phyloP scores from a whole-genome alignment of 2,888 invertebrate species.

The Dorcus hopei region DNA sequence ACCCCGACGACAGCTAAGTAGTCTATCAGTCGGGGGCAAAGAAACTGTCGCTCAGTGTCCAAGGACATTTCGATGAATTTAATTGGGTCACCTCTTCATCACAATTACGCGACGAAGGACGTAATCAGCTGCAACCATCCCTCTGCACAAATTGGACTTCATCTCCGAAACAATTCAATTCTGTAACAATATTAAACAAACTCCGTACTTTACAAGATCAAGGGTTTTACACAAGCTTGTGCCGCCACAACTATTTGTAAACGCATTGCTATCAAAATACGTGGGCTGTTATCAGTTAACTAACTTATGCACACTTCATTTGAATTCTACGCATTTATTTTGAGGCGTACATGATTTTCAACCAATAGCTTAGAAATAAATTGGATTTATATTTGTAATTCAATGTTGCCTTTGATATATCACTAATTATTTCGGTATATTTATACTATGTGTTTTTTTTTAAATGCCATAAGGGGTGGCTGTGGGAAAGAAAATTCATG shows the following conservation, averaged over 20 bases:
- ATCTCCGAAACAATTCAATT: constrained; percentile 3
- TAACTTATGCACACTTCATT: no score
- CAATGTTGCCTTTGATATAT: no score
- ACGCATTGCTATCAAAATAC: neutral
- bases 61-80: constrained; percentile 40
- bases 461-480: no score
- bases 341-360: no score
- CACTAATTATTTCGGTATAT: no score
- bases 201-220: neutral
- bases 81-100: constrained; percentile 39
- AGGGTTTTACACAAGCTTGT: neutral
- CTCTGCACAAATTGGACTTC: neutral
- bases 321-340: no score
- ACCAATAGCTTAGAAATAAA: no score
- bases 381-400: no score
- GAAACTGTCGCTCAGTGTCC: constrained; percentile 73
- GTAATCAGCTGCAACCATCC: neutral
- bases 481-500: no score
- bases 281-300: neutral
- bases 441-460: no score
- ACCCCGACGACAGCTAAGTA: constrained; percentile 97
- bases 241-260: neutral
- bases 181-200: constrained; percentile 4
- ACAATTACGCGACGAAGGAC: constrained; percentile 3
- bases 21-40: constrained; percentile 88